Percentiles rank a stretch among this genome's conserved stretches.
These are phyloP conservation scores for Eulemur rufifrons DNA, from an alignment of 2,113 vertebrate species.

Conservation along the genomic window DNA sequence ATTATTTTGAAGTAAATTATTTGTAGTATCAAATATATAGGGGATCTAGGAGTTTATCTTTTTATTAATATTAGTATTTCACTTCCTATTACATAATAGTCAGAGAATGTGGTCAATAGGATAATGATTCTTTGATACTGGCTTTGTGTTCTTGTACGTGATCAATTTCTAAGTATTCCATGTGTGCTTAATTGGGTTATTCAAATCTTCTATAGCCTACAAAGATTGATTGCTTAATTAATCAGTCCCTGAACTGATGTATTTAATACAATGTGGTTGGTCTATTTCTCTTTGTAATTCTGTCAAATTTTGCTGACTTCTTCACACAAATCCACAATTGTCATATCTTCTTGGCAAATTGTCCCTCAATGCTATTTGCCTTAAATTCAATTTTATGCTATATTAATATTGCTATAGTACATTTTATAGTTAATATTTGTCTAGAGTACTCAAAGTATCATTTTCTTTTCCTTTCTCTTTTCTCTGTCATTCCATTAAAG, in stretches of 20 bases:
- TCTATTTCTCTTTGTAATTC: neutral
- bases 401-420: neutral
- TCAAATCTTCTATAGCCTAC: neutral
- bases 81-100: neutral
- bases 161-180: neutral
- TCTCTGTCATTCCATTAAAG: neutral
- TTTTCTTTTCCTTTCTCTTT: neutral
- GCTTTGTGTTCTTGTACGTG: neutral
- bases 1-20: neutral
- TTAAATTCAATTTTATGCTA: constrained; percentile 14
- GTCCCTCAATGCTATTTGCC: neutral
- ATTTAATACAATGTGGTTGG: neutral
- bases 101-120: neutral
- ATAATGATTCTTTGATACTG: neutral
- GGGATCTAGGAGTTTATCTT: neutral
- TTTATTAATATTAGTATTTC: neutral
- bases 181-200: neutral
- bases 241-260: neutral
- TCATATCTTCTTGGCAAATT: neutral
- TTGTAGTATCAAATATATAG: neutral
- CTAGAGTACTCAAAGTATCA: neutral
- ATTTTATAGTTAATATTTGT: neutral
- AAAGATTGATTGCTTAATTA: neutral
- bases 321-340: neutral
- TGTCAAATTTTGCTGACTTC: neutral